Percentiles rank a stretch among this genome's conserved stretches.
phyloP scores from a whole-genome alignment of 2,797 vertebrate species.

The Phoeniculus purpureus region DNA sequence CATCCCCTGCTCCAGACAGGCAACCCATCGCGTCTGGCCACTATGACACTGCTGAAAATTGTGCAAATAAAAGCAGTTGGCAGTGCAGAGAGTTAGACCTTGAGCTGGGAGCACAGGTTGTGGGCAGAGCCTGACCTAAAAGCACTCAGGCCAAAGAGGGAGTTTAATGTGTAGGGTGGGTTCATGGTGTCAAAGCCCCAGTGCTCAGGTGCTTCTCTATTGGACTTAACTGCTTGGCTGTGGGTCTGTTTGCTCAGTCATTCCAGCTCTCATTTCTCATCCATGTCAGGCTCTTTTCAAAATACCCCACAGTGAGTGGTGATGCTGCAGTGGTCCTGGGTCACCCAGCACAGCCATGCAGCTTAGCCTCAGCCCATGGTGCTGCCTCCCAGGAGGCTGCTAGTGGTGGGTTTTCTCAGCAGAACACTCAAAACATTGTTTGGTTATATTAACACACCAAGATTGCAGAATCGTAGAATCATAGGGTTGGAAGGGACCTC shows the following conservation, averaged over 20 bases:
- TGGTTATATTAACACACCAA: neutral
- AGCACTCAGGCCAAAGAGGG: neutral
- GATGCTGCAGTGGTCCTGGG: fast-evolving
- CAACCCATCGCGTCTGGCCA: neutral
- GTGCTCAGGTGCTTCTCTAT: neutral
- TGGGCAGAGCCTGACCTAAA: neutral
- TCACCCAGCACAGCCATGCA: neutral
- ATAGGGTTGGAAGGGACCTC: too few relatives aligned
- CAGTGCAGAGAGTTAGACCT: fast-evolving
- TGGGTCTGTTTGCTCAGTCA: neutral
- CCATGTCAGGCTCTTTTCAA: neutral
- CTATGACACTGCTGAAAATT: neutral
- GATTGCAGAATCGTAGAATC: neutral
- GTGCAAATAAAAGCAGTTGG: neutral
- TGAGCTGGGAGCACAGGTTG: neutral
- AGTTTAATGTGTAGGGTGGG: fast-evolving
- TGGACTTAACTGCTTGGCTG: neutral
- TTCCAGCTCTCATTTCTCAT: neutral
- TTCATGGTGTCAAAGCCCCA: fast-evolving
- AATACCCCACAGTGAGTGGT: fast-evolving
- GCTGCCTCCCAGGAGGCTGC: neutral
- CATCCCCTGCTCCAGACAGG: neutral
- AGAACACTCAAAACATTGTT: neutral
- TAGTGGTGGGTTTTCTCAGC: neutral
- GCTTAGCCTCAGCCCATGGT: neutral